A percentile compares a stretch with the other conserved stretches of the same genome.
Evolutionary conservation across 1,140 invertebrate genomes (phyloP).

Genomic region (Drosophila varians): DNA sequence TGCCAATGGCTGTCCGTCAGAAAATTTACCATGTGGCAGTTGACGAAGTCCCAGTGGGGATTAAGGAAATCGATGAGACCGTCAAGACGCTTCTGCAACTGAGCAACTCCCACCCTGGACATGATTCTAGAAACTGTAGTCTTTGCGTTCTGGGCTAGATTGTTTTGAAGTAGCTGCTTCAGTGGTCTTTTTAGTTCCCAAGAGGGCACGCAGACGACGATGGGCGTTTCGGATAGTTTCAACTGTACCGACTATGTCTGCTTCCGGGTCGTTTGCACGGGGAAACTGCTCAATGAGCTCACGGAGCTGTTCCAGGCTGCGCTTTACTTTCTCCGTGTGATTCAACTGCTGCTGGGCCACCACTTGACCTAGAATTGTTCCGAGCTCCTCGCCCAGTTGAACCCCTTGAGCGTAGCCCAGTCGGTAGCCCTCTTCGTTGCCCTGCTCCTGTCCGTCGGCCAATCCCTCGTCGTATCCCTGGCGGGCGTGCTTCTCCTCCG

Average conservation of each 20-base stretch:
- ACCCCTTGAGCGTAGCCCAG: slow-evolving; percentile 87
- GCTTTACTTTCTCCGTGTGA: slow-evolving; percentile 82
- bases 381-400: slow-evolving; percentile 87
- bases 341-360: slow-evolving; percentile 70
- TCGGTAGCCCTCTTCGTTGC: slow-evolving; percentile 87
- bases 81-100: slow-evolving; percentile 84
- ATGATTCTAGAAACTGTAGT: slow-evolving; percentile 69
- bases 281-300: slow-evolving; percentile 88
- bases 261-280: slow-evolving; percentile 86
- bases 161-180: background rate
- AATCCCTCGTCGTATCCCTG: slow-evolving; percentile 87
- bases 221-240: slow-evolving; percentile 88
- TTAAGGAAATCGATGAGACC: slow-evolving; percentile 85
- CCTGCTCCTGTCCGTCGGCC: slow-evolving; percentile 84
- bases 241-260: slow-evolving; percentile 86
- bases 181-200: slow-evolving; percentile 84
- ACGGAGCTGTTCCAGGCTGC: slow-evolving; percentile 85
- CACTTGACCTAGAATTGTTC: slow-evolving; percentile 85
- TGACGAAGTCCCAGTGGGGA: slow-evolving; percentile 86
- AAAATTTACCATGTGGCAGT: slow-evolving; percentile 93
- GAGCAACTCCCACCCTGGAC: slow-evolving; percentile 31
- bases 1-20: slow-evolving; percentile 89
- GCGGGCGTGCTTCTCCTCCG: slow-evolving; percentile 85
- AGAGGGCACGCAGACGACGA: slow-evolving; percentile 87
- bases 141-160: slow-evolving; percentile 37